These are phyloP conservation scores for Lithobius niger DNA, from an alignment of 1,140 invertebrate genomes.

Conservation along the genomic window DNA sequence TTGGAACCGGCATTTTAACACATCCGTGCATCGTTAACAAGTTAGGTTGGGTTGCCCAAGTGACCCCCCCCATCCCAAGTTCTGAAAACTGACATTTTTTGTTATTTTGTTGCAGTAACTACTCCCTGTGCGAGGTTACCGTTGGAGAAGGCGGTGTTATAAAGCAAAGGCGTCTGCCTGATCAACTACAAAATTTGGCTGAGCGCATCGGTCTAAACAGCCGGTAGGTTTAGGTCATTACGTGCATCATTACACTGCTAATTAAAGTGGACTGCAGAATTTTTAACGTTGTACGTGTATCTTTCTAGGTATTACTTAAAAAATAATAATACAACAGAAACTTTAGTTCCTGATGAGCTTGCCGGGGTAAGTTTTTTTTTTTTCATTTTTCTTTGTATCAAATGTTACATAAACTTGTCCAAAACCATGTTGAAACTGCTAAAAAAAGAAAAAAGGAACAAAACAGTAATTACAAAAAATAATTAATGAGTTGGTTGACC, in stretches of 20 bases:
- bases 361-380: constrained; percentile 44
- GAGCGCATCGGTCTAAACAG: constrained; percentile 76
- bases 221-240: constrained; percentile 21
- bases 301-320: constrained; percentile 82
- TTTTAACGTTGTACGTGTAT: not conserved
- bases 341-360: constrained; percentile 88
- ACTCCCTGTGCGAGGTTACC: constrained; percentile 88
- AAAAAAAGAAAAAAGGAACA: too few species aligned
- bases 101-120: constrained; percentile 41
- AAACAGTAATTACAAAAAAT: too few species aligned
- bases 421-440: too few species aligned
- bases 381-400: too few species aligned
- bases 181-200: constrained; percentile 87
- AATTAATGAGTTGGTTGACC: too few species aligned
- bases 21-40: too few species aligned
- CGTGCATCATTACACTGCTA: not conserved
- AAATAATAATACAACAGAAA: constrained; percentile 85
- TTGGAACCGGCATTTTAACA: too few species aligned
- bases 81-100: constrained; percentile 6
- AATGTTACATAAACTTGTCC: too few species aligned
- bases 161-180: constrained; percentile 87
- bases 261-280: not conserved
- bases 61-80: too few species aligned
- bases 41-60: too few species aligned
- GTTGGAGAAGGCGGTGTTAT: constrained; percentile 88